Evolutionary conservation across 2,113 vertebrate genomes (phyloP).

Genomic region (Ptilorrhoa leucosticta): DNA sequence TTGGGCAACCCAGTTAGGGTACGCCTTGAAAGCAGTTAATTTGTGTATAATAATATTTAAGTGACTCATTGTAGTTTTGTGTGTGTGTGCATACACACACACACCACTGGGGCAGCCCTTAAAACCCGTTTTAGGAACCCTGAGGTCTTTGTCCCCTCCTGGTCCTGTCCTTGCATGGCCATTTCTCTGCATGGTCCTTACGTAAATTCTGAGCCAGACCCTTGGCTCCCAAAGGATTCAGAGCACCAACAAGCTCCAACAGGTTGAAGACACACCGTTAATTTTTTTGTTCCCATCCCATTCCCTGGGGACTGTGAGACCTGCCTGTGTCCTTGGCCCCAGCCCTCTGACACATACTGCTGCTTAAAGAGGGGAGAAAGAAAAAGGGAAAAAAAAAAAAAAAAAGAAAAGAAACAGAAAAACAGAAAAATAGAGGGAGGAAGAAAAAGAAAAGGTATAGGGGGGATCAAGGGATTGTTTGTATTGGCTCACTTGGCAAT

Average conservation of each 20-base stretch:
- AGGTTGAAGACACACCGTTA: neutral
- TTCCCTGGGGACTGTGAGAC: neutral
- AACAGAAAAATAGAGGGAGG: rapidly evolving
- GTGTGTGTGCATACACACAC: neutral
- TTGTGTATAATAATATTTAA: conserved; percentile 25
- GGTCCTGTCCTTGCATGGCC: neutral
- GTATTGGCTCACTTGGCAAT: neutral
- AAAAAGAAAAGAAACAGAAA: neutral
- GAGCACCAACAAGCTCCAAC: neutral
- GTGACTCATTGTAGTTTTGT: neutral
- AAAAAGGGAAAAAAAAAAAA: rapidly evolving
- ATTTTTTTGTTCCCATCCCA: neutral
- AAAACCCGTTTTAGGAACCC: neutral
- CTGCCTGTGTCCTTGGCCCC: neutral
- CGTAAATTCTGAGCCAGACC: neutral
- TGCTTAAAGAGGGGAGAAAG: neutral
- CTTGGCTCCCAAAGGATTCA: neutral
- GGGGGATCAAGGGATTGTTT: neutral
- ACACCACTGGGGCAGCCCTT: neutral
- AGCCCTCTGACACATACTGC: rapidly evolving
- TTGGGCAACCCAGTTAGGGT: neutral
- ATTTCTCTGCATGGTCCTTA: neutral
- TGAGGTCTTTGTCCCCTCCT: neutral
- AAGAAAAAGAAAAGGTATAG: neutral
- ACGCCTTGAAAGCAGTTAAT: conserved; percentile 2